Evolutionary conservation across 1,140 invertebrate genomes (phyloP), one percentile per base, ranked within the genome.

Genomic region (Drosophila nigromelanica): DNA sequence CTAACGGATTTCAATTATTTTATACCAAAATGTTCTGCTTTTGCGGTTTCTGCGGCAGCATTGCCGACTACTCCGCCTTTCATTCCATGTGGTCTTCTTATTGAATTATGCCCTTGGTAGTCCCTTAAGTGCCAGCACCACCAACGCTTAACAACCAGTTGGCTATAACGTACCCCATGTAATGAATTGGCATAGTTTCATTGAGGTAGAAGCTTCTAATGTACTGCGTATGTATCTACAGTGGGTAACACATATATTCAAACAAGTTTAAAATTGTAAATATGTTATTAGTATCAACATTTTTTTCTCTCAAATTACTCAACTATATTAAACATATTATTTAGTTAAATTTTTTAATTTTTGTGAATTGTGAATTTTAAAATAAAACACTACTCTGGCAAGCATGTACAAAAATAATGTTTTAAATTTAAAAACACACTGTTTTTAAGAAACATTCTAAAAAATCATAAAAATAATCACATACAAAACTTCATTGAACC

Each of bases 31-130:
- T 68, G 64, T 52, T 76, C 73, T 67, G 76, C 76, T 68, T 76
- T 73, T 68, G 71, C 48, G 73, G 59, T 61, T 68, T 62, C 62
- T 73, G 73, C 58, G 78, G 66, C 43, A 27, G 58, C 76, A 37
- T 37, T 43, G 47, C 66, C 47, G 15, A 61, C 68, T 70, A 69
- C 45, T 74, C 45, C 6, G 30, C 14, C 59, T 77, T 77, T 71
- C 64, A 85, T 85, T 74, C 76, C 63, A 59, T 37, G 80, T 73
- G 72, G 68, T 79, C 66, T 74, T 66, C 76, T 89, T 82, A 87
- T 89, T 87, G 79, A 87, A 89, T 87, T 89, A 89, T 82, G 78
- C 75, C 58, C 62, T 64, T 58, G 18, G 10, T 18, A 61, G 24
- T 48, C 24, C 24, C 58, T 24, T 67, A 67, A 73, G 55, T 73